phyloP scores from a whole-genome alignment of 2,113 vertebrate species.

The Pangasianodon gigas region DNA sequence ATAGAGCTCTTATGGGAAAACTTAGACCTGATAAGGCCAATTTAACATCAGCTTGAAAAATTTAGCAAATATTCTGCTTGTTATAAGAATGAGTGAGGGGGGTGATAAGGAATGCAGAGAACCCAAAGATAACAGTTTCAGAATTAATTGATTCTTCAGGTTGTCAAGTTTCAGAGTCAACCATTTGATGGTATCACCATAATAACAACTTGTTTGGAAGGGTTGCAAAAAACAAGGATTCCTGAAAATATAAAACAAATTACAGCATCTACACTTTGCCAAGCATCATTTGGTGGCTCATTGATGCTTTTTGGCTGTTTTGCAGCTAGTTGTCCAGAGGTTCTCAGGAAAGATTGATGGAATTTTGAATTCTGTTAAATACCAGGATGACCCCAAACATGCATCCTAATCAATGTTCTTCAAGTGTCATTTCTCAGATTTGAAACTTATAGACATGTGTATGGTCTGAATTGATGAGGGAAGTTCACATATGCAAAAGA shows the following conservation, averaged over 20 bases:
- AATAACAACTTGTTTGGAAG: not conserved
- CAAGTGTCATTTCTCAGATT: not conserved
- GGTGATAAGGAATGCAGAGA: not conserved
- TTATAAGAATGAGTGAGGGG: not conserved
- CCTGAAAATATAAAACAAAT: not conserved
- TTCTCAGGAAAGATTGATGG: not conserved
- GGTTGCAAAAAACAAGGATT: not conserved
- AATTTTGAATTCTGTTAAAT: not conserved
- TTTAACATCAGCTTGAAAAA: not conserved
- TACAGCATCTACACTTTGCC: not conserved
- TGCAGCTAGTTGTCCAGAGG: not conserved
- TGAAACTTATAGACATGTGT: not conserved
- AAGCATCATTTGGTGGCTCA: not conserved
- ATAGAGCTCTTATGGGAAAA: not conserved
- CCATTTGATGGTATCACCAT: not conserved
- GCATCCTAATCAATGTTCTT: not conserved
- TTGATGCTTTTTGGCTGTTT: not conserved
- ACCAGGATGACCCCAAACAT: not conserved
- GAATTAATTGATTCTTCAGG: not conserved
- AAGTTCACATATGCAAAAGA: not conserved
- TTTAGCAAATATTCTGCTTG: conserved; percentile 9
- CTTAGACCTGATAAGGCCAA: conserved; percentile 8
- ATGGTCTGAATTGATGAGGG: not conserved
- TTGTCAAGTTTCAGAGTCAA: not conserved
- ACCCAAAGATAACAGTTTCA: not conserved